Evolutionary conservation across 2,888 invertebrate genomes (phyloP), one percentile per base, ranked within the genome.

Genomic region (Cosmopolites sordidus): DNA sequence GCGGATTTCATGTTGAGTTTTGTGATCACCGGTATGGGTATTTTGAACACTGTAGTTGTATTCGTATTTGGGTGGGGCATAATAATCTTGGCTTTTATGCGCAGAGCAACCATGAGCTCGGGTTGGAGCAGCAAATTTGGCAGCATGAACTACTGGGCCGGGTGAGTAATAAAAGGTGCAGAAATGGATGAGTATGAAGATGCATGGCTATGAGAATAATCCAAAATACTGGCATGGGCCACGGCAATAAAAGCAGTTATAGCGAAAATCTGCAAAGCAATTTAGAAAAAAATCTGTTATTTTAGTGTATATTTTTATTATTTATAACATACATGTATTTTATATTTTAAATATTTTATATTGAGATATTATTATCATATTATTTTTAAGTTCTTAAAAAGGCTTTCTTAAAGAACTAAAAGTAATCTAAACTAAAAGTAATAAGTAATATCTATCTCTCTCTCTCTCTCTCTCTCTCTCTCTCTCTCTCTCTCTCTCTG

Each of bases 1-100:
- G 2, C 82, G 76, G 1, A 63, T 60, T 64, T 73, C 76, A 53
- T 75, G 70, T 64, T 77, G 76, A 51, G 73, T 72, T 64, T 76
- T 76, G 60, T 73, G 75, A 68, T 78, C 71, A 68, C 83, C 83
- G 58, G 82, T 83, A 30, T 82, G 70, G 37, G 77, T 79, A 68
- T 83, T 83, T 62, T 81, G 78, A 58, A 83, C 80, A 61, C 82
- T 82, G 63, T 83, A 83, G 53, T 81, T 79, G 69, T 79, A 83
- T 39, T 81, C 79, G 65, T 83, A 83, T 69, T 82, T 81, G 16
- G 83, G 82, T 66, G 80, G 78, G 8, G 80, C 64, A 69, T 69
- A 56, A 17, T 54, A 61, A 22, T 22, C 16, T 11, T 3, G 17
- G 5, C 11, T 9, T 4, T 16, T 9, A 5, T 2, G 33, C 4